Percentiles rank a stretch among this genome's conserved stretches.
Conservation (phyloP, 2,888 invertebrate species). For the Erebia aethiops region DNA sequence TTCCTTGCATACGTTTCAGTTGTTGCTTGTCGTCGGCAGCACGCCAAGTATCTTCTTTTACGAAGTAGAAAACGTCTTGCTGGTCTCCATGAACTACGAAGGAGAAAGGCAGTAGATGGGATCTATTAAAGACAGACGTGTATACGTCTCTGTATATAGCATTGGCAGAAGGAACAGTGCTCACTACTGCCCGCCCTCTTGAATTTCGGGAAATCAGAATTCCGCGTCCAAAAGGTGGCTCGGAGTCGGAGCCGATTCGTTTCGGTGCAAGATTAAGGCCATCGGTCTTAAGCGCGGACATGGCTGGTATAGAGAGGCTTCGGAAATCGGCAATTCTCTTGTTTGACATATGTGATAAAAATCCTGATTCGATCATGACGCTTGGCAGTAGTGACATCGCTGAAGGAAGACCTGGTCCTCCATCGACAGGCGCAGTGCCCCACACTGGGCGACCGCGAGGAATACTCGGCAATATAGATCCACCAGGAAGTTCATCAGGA, state of each 20-base stretch:
- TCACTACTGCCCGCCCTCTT: conserved; percentile 91
- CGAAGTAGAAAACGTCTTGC: conserved; percentile 96
- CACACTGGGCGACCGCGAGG: conserved; percentile 81
- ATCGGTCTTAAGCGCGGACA: conserved; percentile 91
- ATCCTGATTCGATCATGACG: conserved; percentile 91
- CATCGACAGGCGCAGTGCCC: conserved; percentile 79
- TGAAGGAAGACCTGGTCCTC: conserved; percentile 82
- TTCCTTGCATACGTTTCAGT: conserved; percentile 93
- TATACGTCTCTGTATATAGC: conserved; percentile 96
- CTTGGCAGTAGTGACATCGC: conserved; percentile 86
- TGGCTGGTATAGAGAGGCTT: conserved; percentile 89
- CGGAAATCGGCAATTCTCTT: conserved; percentile 90
- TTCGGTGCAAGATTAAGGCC: conserved; percentile 89
- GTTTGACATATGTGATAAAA: conserved; percentile 90
- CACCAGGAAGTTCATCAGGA: conserved; percentile 86
- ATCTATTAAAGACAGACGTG: conserved; percentile 95
- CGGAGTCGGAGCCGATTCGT: conserved; percentile 91
- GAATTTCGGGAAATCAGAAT: conserved; percentile 92
- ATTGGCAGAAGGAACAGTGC: conserved; percentile 94
- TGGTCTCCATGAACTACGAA: conserved; percentile 94
- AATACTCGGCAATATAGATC: conserved; percentile 86
- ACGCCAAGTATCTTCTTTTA: conserved; percentile 95
- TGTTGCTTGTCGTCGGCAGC: conserved; percentile 95
- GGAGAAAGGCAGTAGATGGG: conserved; percentile 92
- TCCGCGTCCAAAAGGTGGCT: conserved; percentile 94